A percentile compares a stretch with the other conserved stretches of the same genome.
Conservation (phyloP, 2,797 vertebrate genomes). For the Enteromius unitaeniatus region DNA sequence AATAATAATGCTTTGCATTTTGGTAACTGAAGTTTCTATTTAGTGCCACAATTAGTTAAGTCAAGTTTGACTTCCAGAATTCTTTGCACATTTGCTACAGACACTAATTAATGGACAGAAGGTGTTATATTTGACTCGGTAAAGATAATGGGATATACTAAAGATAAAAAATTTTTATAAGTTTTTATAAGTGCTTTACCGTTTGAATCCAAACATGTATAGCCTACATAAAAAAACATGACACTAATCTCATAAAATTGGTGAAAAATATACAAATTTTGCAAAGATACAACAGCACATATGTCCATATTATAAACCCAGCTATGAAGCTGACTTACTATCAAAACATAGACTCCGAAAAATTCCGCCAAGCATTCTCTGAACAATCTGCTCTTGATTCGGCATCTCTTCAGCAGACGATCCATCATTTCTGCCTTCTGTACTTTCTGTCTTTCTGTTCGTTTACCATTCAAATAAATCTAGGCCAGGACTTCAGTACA, state of each 20-base stretch:
- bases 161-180: not conserved
- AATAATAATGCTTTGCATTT: not conserved
- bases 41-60: no score
- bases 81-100: not conserved
- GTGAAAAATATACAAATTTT: not conserved
- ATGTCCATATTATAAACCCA: not conserved
- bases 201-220: not conserved
- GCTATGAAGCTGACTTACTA: constrained; percentile 70
- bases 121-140: not conserved
- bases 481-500: not conserved
- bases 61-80: no score
- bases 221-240: not conserved
- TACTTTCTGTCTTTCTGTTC: not conserved
- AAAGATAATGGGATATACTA: not conserved
- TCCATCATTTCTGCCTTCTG: constrained; percentile 64
- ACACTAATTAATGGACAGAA: not conserved
- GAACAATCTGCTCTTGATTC: constrained; percentile 69
- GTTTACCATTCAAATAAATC: not conserved
- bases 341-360: constrained; percentile 76
- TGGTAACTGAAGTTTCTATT: not conserved
- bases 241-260: not conserved
- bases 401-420: constrained; percentile 68
- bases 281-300: not conserved
- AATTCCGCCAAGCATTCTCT: constrained; percentile 79
- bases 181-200: not conserved